Percentiles rank a stretch among this genome's conserved stretches.
These are phyloP conservation scores for Acrocyrtus sp. DNA, from an alignment of 2,888 invertebrate species.

Conservation along the genomic window DNA sequence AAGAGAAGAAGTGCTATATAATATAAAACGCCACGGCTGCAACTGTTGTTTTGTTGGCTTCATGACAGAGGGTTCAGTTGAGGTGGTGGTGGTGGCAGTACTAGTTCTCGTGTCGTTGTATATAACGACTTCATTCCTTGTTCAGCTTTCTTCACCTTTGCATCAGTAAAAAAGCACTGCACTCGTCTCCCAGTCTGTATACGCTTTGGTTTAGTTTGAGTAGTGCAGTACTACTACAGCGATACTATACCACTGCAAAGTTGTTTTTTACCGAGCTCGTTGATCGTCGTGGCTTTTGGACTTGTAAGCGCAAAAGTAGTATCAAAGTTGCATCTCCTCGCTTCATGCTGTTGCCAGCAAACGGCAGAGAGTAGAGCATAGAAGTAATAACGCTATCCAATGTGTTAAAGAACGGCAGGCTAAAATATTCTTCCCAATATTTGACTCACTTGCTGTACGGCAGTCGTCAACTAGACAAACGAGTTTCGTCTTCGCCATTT, in stretches of 20 bases:
- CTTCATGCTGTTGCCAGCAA: too few species aligned
- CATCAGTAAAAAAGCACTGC: slow-evolving; percentile 12
- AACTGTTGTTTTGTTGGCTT: slow-evolving; percentile 33
- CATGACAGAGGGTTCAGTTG: slow-evolving; percentile 26
- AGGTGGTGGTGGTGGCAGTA: slow-evolving; percentile 11
- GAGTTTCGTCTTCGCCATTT: slow-evolving; percentile 26
- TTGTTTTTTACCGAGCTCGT: too few species aligned
- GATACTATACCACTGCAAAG: too few species aligned
- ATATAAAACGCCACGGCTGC: not conserved
- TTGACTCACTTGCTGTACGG: slow-evolving; percentile 43
- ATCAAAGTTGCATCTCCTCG: too few species aligned
- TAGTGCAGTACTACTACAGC: too few species aligned
- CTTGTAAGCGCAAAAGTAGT: too few species aligned
- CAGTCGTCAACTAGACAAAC: slow-evolving; percentile 39
- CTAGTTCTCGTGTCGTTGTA: slow-evolving; percentile 9
- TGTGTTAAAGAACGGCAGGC: slow-evolving; percentile 23
- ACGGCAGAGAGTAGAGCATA: too few species aligned
- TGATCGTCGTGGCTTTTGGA: too few species aligned
- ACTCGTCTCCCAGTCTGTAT: too few species aligned
- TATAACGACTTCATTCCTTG: slow-evolving; percentile 37
- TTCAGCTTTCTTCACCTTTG: slow-evolving; percentile 42
- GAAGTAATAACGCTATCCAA: too few species aligned
- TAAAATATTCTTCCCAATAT: slow-evolving; percentile 8
- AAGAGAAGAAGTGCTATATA: not conserved
- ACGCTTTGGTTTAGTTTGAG: too few species aligned